Percentiles rank a stretch among this genome's conserved stretches.
These are phyloP conservation scores for Gallinago stenura DNA, from an alignment of 2,797 vertebrate species.

Conservation along the genomic window DNA sequence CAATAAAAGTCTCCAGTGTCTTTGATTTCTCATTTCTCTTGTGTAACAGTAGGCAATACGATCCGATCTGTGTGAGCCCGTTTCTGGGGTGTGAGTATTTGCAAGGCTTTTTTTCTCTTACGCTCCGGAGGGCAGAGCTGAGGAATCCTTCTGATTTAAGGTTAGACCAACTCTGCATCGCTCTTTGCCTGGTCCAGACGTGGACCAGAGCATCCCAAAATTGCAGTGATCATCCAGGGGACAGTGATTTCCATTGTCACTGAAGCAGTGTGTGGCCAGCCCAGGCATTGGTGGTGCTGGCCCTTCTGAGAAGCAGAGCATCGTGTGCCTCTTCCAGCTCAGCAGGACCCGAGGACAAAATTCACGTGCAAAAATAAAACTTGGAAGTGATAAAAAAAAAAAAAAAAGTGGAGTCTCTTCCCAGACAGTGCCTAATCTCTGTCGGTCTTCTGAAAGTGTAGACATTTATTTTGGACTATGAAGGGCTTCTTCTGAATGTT, in stretches of 20 bases:
- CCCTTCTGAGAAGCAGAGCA: background rate
- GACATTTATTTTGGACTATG: slow-evolving; percentile 62
- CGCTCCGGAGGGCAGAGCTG: fast-evolving
- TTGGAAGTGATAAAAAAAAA: background rate
- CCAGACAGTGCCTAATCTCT: slow-evolving; percentile 58
- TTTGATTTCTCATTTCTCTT: slow-evolving; percentile 40
- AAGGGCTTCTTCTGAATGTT: background rate
- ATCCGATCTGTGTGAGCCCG: background rate
- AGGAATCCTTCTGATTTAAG: background rate
- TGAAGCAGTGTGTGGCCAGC: background rate
- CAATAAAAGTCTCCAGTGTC: slow-evolving; percentile 35
- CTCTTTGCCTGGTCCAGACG: background rate
- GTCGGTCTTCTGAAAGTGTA: slow-evolving; percentile 45
- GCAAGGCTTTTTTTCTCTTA: background rate
- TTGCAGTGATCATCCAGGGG: background rate
- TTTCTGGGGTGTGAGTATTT: background rate
- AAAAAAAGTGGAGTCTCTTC: background rate
- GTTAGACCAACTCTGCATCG: background rate
- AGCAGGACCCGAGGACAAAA: background rate
- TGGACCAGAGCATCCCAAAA: background rate
- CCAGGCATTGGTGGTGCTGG: background rate
- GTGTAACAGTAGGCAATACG: background rate
- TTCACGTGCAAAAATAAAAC: background rate
- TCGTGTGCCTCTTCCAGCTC: background rate
- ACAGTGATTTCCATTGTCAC: background rate